Evolutionary conservation across 2,113 vertebrate genomes (phyloP), one percentile per base, ranked within the genome.

Genomic region (Ctenomys sociabilis): DNA sequence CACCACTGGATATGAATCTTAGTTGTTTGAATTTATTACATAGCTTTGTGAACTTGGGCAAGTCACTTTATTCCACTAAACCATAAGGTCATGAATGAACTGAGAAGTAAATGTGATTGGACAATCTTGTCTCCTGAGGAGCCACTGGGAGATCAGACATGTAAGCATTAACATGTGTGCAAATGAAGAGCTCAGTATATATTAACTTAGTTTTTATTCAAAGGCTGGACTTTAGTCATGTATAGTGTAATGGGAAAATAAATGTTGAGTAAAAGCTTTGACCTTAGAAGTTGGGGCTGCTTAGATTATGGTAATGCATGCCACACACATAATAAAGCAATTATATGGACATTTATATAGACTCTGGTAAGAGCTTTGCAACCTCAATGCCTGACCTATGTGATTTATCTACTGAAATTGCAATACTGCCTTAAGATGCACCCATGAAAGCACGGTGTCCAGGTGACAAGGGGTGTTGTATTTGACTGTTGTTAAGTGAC

Each of bases 381-480:
- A 95, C 35, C 21, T 91, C 66, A 73, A 0, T 78, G 72, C n/a
- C 35, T 93, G 83, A 54, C 14, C 7, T 37, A 24, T 73, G 24
- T 84, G 61, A 88, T 95, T 72, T 91, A 49, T 84, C 54, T 83
- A 13, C 11, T 8, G n/a, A 90, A 70, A 89, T 64, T 84, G 22
- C 17, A 68, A 28, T 19, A 37, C 3, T 75, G 14, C 78, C 40
- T 93, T 91, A 37, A 37, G 63, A 85, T 90, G 40, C 30, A 66
- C 54, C 32, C 37, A 40, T 22, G 63, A 80, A 85, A 93, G 70
- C 22, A 11, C 26, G 32, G 11, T 11, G 7, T 75, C 30, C 11
- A 37, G 14, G 73, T 63, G 85, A 2, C 40, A 84, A 93, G 57
- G 49, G 35, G 7, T 30, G 7, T 72, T 92, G 24, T 72, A 40